These are phyloP conservation scores for Vireo altiloquus DNA, from an alignment of 2,113 vertebrate genomes.

Conservation along the genomic window DNA sequence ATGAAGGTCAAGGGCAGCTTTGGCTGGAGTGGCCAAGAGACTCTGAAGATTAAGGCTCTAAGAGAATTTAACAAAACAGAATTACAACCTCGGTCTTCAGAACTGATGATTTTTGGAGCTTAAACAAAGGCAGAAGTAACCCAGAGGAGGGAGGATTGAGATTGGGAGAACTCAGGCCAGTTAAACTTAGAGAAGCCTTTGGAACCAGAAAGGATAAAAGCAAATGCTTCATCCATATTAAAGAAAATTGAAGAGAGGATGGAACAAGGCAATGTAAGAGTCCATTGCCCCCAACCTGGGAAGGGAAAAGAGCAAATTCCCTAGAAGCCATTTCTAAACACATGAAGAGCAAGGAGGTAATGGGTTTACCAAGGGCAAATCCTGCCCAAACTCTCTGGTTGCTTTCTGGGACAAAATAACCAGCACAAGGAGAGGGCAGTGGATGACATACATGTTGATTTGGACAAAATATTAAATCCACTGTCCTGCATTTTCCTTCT, in stretches of 20 bases:
- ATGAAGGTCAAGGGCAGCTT: background rate
- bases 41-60: background rate
- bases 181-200: background rate
- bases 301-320: background rate
- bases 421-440: background rate
- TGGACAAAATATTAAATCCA: background rate
- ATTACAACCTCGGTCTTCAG: background rate
- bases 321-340: background rate
- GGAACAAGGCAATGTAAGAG: background rate
- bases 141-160: background rate
- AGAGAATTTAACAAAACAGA: background rate
- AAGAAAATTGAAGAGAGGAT: background rate
- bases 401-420: background rate
- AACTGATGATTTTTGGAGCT: background rate
- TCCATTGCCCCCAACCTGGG: background rate
- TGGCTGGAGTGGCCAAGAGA: background rate
- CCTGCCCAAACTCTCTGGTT: background rate
- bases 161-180: background rate
- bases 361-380: background rate
- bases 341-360: background rate
- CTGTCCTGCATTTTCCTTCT: background rate
- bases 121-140: background rate
- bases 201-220: background rate
- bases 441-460: rapidly evolving
- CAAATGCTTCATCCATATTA: background rate